Percentiles rank a stretch among this genome's conserved stretches.
phyloP scores from a whole-genome alignment of 2,797 vertebrate genomes.

The Phoeniculus purpureus region DNA sequence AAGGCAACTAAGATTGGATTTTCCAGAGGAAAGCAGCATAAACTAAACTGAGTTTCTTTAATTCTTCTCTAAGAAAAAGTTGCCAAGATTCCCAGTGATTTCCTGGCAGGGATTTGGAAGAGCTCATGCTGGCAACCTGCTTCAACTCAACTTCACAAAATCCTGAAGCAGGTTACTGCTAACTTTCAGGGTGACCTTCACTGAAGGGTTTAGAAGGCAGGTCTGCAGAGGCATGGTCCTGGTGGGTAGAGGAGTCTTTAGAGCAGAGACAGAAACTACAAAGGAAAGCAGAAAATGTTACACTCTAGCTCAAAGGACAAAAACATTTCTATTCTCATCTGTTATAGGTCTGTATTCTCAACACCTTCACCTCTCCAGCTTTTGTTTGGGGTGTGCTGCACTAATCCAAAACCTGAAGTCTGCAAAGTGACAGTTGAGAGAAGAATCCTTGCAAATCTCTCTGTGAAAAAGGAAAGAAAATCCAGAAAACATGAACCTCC shows the following conservation, averaged over 20 bases:
- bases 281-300: background rate
- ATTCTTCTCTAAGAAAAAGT: background rate
- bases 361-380: background rate
- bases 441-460: background rate
- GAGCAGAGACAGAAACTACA: background rate
- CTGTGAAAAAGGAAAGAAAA: background rate
- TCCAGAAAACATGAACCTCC: background rate
- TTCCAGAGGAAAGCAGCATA: background rate
- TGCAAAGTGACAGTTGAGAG: background rate
- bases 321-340: background rate
- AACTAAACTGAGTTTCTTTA: background rate
- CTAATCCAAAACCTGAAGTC: background rate
- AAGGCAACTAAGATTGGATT: background rate
- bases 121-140: background rate
- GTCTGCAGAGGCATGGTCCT: background rate
- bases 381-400: background rate
- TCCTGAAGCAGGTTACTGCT: background rate
- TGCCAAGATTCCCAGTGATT: background rate
- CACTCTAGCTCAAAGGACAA: background rate
- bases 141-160: background rate
- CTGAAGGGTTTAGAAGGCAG: background rate
- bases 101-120: background rate
- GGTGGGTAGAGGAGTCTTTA: background rate
- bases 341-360: background rate
- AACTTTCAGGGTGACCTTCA: slow-evolving; percentile 1